These are phyloP conservation scores for Calvadosia cruxmelitensis DNA, from an alignment of 30 jellyfish, hydroid and myxozoan genomes.

Conservation along the genomic window DNA sequence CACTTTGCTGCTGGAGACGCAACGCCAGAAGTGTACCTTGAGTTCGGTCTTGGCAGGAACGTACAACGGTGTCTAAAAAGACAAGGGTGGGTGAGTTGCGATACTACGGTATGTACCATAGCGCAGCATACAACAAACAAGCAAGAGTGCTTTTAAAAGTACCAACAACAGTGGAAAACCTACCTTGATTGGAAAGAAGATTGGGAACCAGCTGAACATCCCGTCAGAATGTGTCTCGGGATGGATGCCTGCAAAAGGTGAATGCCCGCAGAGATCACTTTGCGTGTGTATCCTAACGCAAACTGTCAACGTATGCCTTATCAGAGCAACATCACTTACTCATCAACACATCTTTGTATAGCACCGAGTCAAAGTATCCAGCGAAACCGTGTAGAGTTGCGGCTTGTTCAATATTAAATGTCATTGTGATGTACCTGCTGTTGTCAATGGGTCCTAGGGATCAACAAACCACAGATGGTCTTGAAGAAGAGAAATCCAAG, in stretches of 20 bases:
- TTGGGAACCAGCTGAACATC: conserved; percentile 99
- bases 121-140: neutral
- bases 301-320: no score
- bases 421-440: conserved; percentile 46
- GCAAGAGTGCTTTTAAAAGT: neutral
- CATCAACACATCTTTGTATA: conserved; percentile 66
- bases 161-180: neutral
- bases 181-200: conserved; percentile 66
- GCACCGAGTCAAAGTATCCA: conserved; percentile 79
- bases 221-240: conserved; percentile 91
- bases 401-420: conserved; percentile 39
- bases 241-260: conserved; percentile 53
- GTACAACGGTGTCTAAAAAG: conserved; percentile 59
- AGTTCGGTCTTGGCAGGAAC: conserved; percentile 51
- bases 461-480: neutral
- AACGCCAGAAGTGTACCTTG: conserved; percentile 88
- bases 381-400: conserved; percentile 87
- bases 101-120: neutral
- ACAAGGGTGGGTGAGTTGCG: conserved; percentile 2
- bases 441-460: conserved; percentile 40
- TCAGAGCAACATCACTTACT: no score
- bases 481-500: no score
- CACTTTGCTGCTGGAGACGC: conserved; percentile 59
- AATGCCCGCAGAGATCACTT: no score
- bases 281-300: no score